A percentile compares a stretch with the other conserved stretches of the same genome.
phyloP scores from a whole-genome alignment of 1,140 invertebrate genomes.

The Lasaia peninsularis region DNA sequence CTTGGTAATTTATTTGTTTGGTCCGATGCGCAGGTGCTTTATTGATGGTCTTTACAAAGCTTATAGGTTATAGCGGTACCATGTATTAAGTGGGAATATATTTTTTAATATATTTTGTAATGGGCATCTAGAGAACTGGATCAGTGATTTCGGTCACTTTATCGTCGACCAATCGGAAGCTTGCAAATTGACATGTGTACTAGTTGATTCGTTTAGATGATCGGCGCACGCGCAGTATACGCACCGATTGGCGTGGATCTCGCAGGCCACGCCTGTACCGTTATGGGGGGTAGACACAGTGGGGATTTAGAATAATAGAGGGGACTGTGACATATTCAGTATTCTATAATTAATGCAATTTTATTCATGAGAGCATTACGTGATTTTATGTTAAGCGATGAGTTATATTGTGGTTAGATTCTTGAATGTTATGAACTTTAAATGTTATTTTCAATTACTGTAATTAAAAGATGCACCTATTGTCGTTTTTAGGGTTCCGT shows the following conservation, averaged over 20 bases:
- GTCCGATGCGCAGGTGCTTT: constrained; percentile 45
- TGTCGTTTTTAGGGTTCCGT: too few relatives aligned
- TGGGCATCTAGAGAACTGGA: constrained; percentile 41
- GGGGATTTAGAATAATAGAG: constrained; percentile 54
- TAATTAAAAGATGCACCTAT: too few relatives aligned
- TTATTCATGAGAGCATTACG: constrained; percentile 22
- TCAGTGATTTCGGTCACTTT: constrained; percentile 41
- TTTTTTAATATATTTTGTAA: background rate
- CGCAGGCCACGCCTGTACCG: constrained; percentile 67
- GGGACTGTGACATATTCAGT: constrained; percentile 62
- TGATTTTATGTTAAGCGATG: background rate
- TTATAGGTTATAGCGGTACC: constrained; percentile 30
- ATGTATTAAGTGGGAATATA: background rate
- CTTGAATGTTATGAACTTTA: background rate
- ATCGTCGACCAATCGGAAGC: constrained; percentile 59
- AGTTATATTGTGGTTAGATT: background rate
- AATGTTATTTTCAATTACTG: too few relatives aligned
- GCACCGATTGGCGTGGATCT: constrained; percentile 57
- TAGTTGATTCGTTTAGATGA: constrained; percentile 70
- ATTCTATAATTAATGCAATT: constrained; percentile 55
- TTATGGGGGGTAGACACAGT: constrained; percentile 66
- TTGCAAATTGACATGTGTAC: constrained; percentile 66
- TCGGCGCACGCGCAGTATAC: constrained; percentile 43
- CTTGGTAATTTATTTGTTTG: constrained; percentile 50
- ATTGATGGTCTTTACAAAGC: constrained; percentile 35